Conservation (phyloP, 2,797 vertebrate genomes). For the Garrulus glandarius region DNA sequence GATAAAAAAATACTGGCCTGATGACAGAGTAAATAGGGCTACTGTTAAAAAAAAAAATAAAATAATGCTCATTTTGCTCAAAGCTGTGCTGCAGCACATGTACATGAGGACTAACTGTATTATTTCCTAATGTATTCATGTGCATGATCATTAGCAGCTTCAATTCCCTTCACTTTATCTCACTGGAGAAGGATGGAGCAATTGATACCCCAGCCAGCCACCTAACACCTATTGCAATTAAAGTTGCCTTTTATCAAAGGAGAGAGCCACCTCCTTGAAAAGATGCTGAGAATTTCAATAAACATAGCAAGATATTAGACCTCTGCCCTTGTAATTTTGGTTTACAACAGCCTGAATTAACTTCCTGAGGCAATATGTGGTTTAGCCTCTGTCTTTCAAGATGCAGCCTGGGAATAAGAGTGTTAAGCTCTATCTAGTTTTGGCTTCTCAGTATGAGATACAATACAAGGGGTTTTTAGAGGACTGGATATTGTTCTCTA, state of each 20-base stretch:
- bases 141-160: background rate
- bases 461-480: background rate
- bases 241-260: background rate
- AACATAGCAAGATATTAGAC: background rate
- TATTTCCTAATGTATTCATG: background rate
- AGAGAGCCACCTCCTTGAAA: background rate
- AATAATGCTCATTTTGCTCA: background rate
- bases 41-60: background rate
- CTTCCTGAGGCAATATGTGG: background rate
- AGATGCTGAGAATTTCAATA: background rate
- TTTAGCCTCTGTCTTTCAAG: background rate
- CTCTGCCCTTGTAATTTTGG: background rate
- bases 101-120: background rate
- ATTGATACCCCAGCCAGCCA: background rate
- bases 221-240: constrained; percentile 8
- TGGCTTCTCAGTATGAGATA: background rate
- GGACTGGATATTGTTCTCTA: background rate
- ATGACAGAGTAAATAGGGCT: constrained; percentile 48
- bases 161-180: background rate
- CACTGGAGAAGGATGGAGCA: background rate
- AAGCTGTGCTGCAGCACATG: background rate
- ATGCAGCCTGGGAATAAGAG: background rate
- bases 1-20: constrained; percentile 19
- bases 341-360: background rate
- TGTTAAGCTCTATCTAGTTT: background rate